Percentiles rank a stretch among this genome's conserved stretches.
Evolutionary conservation across 2,888 invertebrate genomes (phyloP).

Genomic region (Agrotis puta): DNA sequence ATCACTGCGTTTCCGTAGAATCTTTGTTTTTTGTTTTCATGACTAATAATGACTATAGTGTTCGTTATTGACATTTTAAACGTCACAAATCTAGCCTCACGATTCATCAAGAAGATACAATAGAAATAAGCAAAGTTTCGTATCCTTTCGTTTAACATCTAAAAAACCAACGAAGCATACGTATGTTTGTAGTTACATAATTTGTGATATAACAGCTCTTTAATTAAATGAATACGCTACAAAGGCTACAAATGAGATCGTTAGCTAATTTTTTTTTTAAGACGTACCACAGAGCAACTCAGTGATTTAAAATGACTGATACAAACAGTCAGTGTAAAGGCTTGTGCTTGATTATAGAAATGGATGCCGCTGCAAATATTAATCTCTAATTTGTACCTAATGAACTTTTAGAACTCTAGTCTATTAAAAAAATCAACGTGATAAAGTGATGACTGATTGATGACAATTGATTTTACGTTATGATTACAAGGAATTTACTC

Average conservation of each 20-base stretch:
- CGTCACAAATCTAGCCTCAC: too few species aligned
- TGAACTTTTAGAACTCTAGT: too few species aligned
- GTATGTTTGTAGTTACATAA: constrained; percentile 35
- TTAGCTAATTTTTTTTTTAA: constrained; percentile 10
- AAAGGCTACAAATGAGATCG: constrained; percentile 18
- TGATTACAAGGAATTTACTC: neutral
- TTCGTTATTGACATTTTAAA: too few species aligned
- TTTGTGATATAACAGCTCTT: constrained; percentile 40
- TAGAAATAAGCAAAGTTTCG: neutral
- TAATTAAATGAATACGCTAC: constrained; percentile 31
- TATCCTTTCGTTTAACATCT: neutral
- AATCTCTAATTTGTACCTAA: too few species aligned
- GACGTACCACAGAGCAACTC: constrained; percentile 6
- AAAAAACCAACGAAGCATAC: neutral
- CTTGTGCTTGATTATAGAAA: neutral
- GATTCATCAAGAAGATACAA: neutral
- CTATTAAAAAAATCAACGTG: too few species aligned
- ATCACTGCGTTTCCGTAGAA: too few species aligned
- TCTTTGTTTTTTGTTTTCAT: too few species aligned
- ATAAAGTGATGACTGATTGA: too few species aligned
- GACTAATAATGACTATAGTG: too few species aligned
- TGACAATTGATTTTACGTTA: neutral
- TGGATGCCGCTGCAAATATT: too few species aligned
- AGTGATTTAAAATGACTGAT: neutral
- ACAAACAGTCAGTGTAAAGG: too few species aligned